Evolutionary conservation across 2,797 vertebrate genomes (phyloP).

Genomic region (Heliangelus exortis): DNA sequence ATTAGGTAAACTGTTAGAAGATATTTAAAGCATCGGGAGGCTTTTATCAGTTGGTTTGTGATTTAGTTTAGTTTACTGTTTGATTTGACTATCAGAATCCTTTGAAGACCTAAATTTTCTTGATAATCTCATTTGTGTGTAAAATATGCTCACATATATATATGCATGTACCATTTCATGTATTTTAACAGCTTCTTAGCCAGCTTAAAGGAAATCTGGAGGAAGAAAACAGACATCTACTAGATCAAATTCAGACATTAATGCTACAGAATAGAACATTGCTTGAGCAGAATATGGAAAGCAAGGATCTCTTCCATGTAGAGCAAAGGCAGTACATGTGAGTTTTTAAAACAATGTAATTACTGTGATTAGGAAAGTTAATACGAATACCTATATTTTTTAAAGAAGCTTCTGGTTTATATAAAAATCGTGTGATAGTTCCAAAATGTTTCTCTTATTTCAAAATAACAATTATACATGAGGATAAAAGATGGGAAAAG

Average conservation of each 20-base stretch:
- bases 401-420: rapidly evolving
- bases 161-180: constrained; percentile 22
- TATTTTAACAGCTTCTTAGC: constrained; percentile 89
- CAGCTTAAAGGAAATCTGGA: constrained; percentile 98
- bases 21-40: neutral
- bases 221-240: constrained; percentile 96
- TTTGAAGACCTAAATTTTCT: neutral
- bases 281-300: constrained; percentile 98
- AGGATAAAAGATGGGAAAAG: too few species aligned
- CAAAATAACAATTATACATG: neutral
- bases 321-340: constrained; percentile 98
- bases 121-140: neutral
- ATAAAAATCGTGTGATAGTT: neutral
- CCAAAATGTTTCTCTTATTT: neutral
- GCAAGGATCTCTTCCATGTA: constrained; percentile 97
- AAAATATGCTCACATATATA: neutral
- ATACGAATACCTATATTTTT: neutral
- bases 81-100: neutral
- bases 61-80: neutral
- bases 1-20: neutral
- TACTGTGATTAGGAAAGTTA: neutral
- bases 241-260: constrained; percentile 97
- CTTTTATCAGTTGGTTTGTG: neutral
- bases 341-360: constrained; percentile 67
- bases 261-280: constrained; percentile 96